A percentile compares a stretch with the other conserved stretches of the same genome.
Conservation (phyloP, 64 coral and sea anemone species). For the Stichodactyla helianthus region DNA sequence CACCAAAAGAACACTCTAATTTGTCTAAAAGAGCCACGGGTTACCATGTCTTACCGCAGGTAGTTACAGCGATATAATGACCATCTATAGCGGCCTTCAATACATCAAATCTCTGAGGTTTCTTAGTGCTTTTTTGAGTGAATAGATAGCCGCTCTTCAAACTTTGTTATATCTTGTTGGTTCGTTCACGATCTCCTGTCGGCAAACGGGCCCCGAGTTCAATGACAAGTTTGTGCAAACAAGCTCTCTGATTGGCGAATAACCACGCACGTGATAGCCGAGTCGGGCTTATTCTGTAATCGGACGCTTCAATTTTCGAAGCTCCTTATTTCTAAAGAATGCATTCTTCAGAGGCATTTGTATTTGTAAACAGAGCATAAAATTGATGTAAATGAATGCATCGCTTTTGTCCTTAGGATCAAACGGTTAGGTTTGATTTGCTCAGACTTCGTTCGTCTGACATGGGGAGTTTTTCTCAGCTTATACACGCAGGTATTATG, state of each 20-base stretch:
- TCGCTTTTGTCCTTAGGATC: background rate
- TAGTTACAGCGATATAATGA: background rate
- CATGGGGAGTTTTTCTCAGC: background rate
- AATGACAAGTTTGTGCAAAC: constrained; percentile 30
- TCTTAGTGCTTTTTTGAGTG: constrained; percentile 1
- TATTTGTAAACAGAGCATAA: constrained; percentile 40
- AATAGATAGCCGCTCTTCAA: background rate
- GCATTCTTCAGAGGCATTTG: constrained; percentile 29
- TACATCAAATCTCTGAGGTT: background rate
- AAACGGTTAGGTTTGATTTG: background rate
- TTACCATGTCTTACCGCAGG: background rate
- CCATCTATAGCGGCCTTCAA: background rate
- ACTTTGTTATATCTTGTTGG: constrained; percentile 14
- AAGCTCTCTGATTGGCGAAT: background rate
- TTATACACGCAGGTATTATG: background rate
- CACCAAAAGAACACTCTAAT: constrained; percentile 32
- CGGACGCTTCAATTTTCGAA: constrained; percentile 9
- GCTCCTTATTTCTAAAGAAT: constrained; percentile 32
- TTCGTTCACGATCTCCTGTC: constrained; percentile 27
- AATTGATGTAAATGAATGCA: constrained; percentile 20
- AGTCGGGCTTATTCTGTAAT: constrained; percentile 13
- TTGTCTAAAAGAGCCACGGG: background rate
- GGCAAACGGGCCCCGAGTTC: constrained; percentile 20
- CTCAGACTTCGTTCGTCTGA: background rate
- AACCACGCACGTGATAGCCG: background rate